Percentiles rank a stretch among this genome's conserved stretches.
phyloP scores from a whole-genome alignment of 2,113 vertebrate genomes.

The Pseudopipra pipra region DNA sequence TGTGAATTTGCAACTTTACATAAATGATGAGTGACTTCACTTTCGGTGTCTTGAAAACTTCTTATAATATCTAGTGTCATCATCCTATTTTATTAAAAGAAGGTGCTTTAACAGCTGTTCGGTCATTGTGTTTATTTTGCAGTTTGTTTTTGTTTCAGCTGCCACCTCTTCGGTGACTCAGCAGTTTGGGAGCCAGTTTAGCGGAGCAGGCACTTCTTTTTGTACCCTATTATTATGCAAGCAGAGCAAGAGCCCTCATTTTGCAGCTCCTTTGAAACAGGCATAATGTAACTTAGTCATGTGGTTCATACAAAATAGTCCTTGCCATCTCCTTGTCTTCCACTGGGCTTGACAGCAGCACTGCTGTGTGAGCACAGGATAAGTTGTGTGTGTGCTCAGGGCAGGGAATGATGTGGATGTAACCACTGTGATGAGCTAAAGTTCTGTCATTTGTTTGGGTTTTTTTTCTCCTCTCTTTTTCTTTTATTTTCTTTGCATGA shows the following conservation, averaged over 20 bases:
- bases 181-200: neutral
- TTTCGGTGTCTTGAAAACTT: neutral
- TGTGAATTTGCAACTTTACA: neutral
- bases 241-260: constrained; percentile 7
- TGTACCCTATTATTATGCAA: neutral
- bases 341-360: neutral
- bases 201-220: neutral
- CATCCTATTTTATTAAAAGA: neutral
- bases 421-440: neutral
- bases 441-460: neutral
- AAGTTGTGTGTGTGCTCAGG: neutral
- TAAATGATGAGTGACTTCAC: neutral
- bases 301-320: neutral
- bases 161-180: constrained; percentile 23
- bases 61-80: neutral
- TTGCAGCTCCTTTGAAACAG: constrained; percentile 6
- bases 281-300: neutral
- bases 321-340: neutral
- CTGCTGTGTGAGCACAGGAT: neutral
- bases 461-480: too few species aligned
- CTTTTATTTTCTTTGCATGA: neutral
- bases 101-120: neutral
- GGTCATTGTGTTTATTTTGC: constrained; percentile 13
- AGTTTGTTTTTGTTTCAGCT: constrained; percentile 26
- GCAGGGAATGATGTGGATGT: neutral